Conservation (phyloP, 1,140 invertebrate genomes). For the Bradynema listronoti region DNA sequence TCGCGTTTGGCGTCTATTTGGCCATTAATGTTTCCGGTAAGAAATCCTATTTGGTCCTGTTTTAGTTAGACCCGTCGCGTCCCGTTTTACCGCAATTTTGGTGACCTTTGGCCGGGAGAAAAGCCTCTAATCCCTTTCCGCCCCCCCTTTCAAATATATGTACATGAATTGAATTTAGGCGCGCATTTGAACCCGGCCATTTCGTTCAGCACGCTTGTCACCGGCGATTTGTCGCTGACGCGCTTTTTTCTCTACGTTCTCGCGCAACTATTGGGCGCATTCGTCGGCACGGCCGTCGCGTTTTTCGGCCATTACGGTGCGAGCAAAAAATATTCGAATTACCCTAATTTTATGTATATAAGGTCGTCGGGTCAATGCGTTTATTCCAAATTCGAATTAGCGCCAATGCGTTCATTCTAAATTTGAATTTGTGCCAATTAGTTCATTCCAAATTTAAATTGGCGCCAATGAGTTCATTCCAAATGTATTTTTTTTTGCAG, state of each 20-base stretch:
- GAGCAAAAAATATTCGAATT: too few relatives aligned
- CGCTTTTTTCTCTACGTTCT: constrained; percentile 61
- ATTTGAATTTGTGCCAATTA: too few relatives aligned
- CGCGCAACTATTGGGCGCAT: constrained; percentile 64
- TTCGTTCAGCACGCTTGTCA: constrained; percentile 60
- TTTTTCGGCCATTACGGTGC: constrained; percentile 63
- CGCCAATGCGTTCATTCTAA: too few relatives aligned
- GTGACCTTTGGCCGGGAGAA: too few relatives aligned
- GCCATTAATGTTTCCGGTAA: constrained; percentile 40
- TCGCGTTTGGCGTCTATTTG: constrained; percentile 39
- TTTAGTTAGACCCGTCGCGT: too few relatives aligned
- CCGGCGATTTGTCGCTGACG: constrained; percentile 52
- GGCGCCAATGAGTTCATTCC: background rate
- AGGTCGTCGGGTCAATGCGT: background rate
- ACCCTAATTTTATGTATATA: background rate
- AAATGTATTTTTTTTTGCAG: constrained; percentile 27
- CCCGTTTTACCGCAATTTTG: too few relatives aligned
- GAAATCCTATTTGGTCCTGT: background rate
- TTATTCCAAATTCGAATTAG: too few relatives aligned
- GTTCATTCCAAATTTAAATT: constrained; percentile 14
- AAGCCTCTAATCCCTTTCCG: too few relatives aligned
- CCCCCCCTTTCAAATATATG: too few relatives aligned
- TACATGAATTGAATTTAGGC: too few relatives aligned
- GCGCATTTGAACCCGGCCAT: constrained; percentile 65
- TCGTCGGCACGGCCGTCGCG: constrained; percentile 61